Base-by-base conservation (phyloP, 1,140 invertebrate species). In the Microvelia longipes region DNA sequence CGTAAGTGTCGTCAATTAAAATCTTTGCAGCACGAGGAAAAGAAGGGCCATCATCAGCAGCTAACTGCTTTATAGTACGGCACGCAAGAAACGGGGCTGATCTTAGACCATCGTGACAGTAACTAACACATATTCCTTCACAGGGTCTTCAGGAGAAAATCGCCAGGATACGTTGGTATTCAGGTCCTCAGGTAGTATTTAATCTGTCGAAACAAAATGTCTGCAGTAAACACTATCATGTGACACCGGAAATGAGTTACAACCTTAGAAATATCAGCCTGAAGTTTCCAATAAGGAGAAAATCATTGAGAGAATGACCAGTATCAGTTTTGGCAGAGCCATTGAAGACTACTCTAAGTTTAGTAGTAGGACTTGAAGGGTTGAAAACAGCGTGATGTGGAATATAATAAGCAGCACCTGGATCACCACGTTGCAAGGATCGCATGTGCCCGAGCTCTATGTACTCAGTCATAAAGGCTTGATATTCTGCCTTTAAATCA, bases 281-380 rank as follows among this genome's bases (percentile, higher is more conserved):
- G n/a, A n/a, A n/a, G n/a, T n/a, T n/a, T n/a, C n/a, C n/a, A n/a
- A n/a, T n/a, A n/a, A n/a, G n/a, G n/a, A n/a, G n/a, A n/a, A n/a
- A n/a, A n/a, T n/a, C n/a, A n/a, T n/a, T n/a, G n/a, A n/a, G n/a
- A n/a, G n/a, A n/a, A n/a, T n/a, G n/a, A n/a, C n/a, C n/a, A n/a
- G n/a, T n/a, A n/a, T n/a, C n/a, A 2, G 78, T 77, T 68, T 77
- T 77, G 2, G 71, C 68, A 5, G 77, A 78, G 0, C 74, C 80
- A 71, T 80, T 75, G 71, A 80, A 79, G 1, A 81, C 79, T 2
- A 79, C 75, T 30, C 79, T 70, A 11, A 78, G 64, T 70, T 79
- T 77, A 0, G 75, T 76, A 19, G 78, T 77, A 13, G 69, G 66
- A n/a, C 73, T 75, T n/a, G n/a, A 28, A 0, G 28, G 71, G n/a